Evolutionary conservation across 2,797 vertebrate species (phyloP).

Genomic region (Gambelia wislizenii): DNA sequence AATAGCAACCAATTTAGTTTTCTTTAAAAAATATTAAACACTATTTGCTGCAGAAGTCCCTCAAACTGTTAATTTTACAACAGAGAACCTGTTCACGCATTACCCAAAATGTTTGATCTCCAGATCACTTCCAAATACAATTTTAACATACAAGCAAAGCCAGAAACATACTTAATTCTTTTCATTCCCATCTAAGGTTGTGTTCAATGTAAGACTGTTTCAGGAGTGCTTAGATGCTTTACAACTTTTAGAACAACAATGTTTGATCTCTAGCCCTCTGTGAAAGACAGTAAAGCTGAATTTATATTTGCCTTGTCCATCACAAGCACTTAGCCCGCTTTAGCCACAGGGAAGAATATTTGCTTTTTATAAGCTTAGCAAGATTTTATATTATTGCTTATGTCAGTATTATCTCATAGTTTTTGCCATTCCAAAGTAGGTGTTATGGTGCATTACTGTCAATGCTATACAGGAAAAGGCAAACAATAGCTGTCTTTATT

Average conservation of each 20-base stretch:
- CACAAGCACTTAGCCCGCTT: conserved; percentile 41
- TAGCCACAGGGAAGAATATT: conserved; percentile 46
- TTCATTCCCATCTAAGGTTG: conserved; percentile 41
- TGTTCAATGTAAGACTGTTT: conserved; percentile 39
- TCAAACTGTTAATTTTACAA: conserved; percentile 41
- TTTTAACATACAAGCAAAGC: conserved; percentile 29
- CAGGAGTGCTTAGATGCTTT: conserved; percentile 17
- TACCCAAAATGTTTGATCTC: conserved; percentile 7
- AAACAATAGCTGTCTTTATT: conserved; percentile 66
- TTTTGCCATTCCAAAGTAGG: conserved; percentile 61
- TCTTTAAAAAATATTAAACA: conserved; percentile 14
- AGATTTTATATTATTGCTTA: conserved; percentile 62
- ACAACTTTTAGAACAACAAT: conserved; percentile 36
- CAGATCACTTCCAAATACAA: background rate
- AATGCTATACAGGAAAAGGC: conserved; percentile 66
- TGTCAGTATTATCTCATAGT: conserved; percentile 72
- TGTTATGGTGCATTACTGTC: conserved; percentile 66
- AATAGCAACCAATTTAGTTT: conserved; percentile 53
- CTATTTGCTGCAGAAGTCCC: conserved; percentile 50
- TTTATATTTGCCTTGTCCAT: conserved; percentile 49
- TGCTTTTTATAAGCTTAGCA: conserved; percentile 52
- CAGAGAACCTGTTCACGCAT: conserved; percentile 54
- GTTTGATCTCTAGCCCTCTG: conserved; percentile 29
- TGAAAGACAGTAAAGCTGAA: conserved; percentile 35
- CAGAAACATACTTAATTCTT: conserved; percentile 16